phyloP scores from a whole-genome alignment of 2,113 vertebrate species.

The Delphinus delphis region DNA sequence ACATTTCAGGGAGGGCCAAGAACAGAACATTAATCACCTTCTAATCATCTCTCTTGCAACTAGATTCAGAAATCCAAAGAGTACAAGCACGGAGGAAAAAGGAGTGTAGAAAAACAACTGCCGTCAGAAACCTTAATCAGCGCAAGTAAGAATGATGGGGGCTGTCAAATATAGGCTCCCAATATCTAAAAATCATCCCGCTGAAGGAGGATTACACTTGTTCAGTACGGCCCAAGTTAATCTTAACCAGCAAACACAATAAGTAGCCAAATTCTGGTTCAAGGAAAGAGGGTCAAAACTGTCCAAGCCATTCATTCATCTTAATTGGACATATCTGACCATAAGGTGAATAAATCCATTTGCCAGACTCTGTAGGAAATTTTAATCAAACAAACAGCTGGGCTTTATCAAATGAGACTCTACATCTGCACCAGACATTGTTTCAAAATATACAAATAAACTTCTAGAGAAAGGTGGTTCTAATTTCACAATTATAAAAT shows the following conservation, averaged over 20 bases:
- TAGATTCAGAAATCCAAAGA: not conserved
- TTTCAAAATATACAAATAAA: not conserved
- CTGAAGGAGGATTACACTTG: not conserved
- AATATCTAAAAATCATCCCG: not conserved
- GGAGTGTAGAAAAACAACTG: not conserved
- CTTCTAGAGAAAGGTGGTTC: not conserved
- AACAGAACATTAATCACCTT: not conserved
- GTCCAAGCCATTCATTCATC: not conserved
- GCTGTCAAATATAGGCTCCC: not conserved
- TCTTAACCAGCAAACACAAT: not conserved
- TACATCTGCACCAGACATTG: not conserved
- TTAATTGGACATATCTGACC: not conserved
- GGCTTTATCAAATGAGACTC: not conserved
- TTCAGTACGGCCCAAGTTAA: not conserved
- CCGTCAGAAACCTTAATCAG: not conserved
- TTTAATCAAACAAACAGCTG: not conserved
- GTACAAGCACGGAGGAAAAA: not conserved
- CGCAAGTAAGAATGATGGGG: not conserved
- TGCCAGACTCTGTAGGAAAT: not conserved
- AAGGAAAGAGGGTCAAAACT: not conserved
- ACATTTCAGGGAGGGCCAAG: not conserved
- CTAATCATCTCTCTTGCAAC: not conserved
- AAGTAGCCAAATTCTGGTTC: not conserved
- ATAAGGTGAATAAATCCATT: not conserved
- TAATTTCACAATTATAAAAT: not conserved